phyloP scores from a whole-genome alignment of 2,888 invertebrate species.

The Phengaris alcon region DNA sequence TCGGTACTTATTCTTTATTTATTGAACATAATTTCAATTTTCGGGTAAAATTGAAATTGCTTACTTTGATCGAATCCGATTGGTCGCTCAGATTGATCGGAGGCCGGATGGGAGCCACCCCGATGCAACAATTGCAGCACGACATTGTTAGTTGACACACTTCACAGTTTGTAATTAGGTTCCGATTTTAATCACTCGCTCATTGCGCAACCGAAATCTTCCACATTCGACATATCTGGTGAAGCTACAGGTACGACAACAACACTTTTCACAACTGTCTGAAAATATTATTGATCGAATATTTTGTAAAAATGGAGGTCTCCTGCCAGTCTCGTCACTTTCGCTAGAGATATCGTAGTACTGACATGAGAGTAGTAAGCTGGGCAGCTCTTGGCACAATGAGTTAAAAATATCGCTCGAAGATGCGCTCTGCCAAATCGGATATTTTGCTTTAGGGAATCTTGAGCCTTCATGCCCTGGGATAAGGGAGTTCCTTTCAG shows the following conservation, averaged over 20 bases:
- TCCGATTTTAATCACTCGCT: conserved; percentile 45
- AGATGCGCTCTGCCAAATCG: conserved; percentile 77
- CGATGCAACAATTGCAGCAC: conserved; percentile 83
- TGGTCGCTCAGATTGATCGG: conserved; percentile 86
- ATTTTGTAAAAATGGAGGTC: conserved; percentile 42
- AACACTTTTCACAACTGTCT: conserved; percentile 31
- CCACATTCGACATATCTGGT: conserved; percentile 39
- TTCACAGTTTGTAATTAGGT: conserved; percentile 52
- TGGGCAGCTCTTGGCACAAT: conserved; percentile 72
- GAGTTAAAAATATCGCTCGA: conserved; percentile 78
- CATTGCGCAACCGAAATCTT: conserved; percentile 59
- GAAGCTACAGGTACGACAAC: conserved; percentile 16
- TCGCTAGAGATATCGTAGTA: conserved; percentile 60
- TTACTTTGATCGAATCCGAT: conserved; percentile 89
- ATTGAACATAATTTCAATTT: background rate
- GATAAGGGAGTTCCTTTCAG: conserved; percentile 45
- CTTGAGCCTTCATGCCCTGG: conserved; percentile 68
- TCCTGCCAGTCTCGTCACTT: conserved; percentile 60
- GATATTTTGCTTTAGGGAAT: conserved; percentile 63
- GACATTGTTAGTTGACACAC: conserved; percentile 67
- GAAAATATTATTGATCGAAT: background rate
- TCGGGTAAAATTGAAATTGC: conserved; percentile 42
- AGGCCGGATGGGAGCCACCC: conserved; percentile 84
- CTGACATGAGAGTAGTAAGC: conserved; percentile 69
- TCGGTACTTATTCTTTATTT: background rate